Conservation (phyloP, 2,888 invertebrate genomes). For the Eupithecia centaureata region DNA sequence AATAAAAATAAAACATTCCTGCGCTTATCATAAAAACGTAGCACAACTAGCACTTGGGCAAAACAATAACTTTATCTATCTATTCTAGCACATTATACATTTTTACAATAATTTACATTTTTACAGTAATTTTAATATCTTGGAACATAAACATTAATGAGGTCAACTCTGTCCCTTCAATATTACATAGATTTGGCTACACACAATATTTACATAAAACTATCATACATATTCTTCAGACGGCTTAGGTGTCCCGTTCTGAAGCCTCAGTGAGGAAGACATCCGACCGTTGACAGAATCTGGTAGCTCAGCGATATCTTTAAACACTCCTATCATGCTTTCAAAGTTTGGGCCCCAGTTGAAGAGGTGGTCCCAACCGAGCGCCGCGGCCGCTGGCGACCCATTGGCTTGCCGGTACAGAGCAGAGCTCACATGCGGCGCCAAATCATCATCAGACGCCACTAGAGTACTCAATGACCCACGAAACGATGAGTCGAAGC, state of each 20-base stretch:
- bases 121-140: conserved; percentile 26
- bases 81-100: conserved; percentile 36
- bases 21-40: conserved; percentile 14
- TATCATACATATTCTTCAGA: conserved; percentile 94
- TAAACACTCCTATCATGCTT: conserved; percentile 97
- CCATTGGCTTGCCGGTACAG: conserved; percentile 91
- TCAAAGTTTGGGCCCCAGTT: conserved; percentile 99
- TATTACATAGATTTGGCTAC: conserved; percentile 22
- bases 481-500: conserved; percentile 96
- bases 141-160: conserved; percentile 31
- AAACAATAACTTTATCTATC: conserved; percentile 2
- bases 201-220: conserved; percentile 37
- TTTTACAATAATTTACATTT: conserved; percentile 34
- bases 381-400: conserved; percentile 90
- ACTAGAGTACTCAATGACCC: conserved; percentile 97
- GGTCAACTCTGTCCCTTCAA: conserved; percentile 31
- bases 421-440: conserved; percentile 90
- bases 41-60: conserved; percentile 5
- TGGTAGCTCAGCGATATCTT: conserved; percentile 97
- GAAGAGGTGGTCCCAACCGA: conserved; percentile 97
- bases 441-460: conserved; percentile 95
- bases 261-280: conserved; percentile 89
- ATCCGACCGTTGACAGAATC: conserved; percentile 90
- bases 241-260: conserved; percentile 91
- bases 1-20: conserved; percentile 17